A percentile compares a stretch with the other conserved stretches of the same genome.
phyloP scores from a whole-genome alignment of 2,113 vertebrate genomes.

The Nibea albiflora region DNA sequence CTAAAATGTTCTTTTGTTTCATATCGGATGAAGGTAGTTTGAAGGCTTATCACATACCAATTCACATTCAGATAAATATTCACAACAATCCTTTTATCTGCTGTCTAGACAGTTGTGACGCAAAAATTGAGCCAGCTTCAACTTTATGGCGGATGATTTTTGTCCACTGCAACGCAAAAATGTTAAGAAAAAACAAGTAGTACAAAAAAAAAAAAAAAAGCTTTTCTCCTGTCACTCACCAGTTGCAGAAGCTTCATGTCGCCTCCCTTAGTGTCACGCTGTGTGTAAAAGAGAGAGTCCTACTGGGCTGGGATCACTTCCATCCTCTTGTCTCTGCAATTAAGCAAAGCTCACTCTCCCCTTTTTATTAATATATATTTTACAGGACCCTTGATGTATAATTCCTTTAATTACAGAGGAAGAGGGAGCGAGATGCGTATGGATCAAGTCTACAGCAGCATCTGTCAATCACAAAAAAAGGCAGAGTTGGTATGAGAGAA shows the following conservation, averaged over 20 bases:
- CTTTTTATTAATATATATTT: constrained; percentile 65
- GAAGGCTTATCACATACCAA: not conserved
- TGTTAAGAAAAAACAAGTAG: not conserved
- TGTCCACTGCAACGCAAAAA: not conserved
- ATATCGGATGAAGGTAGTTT: not conserved
- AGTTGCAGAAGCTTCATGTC: constrained; percentile 45
- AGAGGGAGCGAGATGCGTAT: constrained; percentile 27
- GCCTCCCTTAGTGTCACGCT: constrained; percentile 41
- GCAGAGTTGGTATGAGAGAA: not conserved
- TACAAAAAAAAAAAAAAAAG: not conserved
- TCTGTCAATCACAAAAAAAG: constrained; percentile 61
- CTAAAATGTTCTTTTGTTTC: not conserved
- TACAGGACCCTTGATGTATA: constrained; percentile 68
- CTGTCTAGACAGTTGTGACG: not conserved
- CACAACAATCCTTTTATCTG: not conserved
- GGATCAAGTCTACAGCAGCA: constrained; percentile 62
- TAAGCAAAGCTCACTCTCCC: constrained; percentile 60
- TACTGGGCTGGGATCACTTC: constrained; percentile 68
- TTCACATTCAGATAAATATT: not conserved
- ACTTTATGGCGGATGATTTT: not conserved
- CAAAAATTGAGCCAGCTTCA: not conserved
- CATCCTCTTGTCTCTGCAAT: constrained; percentile 62
- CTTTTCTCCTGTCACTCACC: constrained; percentile 12
- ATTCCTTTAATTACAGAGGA: constrained; percentile 72
- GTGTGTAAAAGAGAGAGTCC: constrained; percentile 47